phyloP scores from a whole-genome alignment of 2,888 invertebrate species.

The Tachina grossa region DNA sequence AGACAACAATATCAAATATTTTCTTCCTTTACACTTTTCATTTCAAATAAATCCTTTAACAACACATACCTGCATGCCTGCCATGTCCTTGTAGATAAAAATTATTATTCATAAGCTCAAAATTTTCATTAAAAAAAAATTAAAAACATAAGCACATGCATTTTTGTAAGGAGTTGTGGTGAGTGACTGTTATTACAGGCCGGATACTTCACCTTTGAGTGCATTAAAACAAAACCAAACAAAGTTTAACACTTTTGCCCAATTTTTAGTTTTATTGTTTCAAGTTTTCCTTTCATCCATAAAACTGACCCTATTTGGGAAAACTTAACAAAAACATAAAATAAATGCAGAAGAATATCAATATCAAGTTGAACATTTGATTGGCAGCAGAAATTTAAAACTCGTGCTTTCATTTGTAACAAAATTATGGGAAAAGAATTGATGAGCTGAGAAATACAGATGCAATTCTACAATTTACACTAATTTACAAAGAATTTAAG shows the following conservation, averaged over 20 bases:
- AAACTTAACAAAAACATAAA: conserved; percentile 15
- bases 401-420: neutral
- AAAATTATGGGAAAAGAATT: too few species aligned
- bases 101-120: conserved; percentile 53
- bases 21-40: conserved; percentile 1
- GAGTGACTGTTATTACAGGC: neutral
- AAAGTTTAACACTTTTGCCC: conserved; percentile 55
- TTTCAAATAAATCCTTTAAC: conserved; percentile 21
- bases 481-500: too few species aligned
- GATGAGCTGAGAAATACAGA: too few species aligned
- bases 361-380: conserved; percentile 52
- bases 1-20: conserved; percentile 54
- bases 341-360: conserved; percentile 33
- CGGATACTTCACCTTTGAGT: conserved; percentile 3
- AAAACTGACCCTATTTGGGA: conserved; percentile 53
- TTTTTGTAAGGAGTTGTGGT: neutral
- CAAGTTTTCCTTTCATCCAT: conserved; percentile 11
- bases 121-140: neutral
- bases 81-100: conserved; percentile 67
- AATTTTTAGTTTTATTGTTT: conserved; percentile 17
- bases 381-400: conserved; percentile 39
- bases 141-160: neutral
- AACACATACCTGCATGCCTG: conserved; percentile 30
- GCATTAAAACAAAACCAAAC: conserved; percentile 41
- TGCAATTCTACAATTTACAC: too few species aligned